Percentiles rank a stretch among this genome's conserved stretches.
Evolutionary conservation across 2,888 invertebrate species (phyloP).

Genomic region (Spicauda simplicius): DNA sequence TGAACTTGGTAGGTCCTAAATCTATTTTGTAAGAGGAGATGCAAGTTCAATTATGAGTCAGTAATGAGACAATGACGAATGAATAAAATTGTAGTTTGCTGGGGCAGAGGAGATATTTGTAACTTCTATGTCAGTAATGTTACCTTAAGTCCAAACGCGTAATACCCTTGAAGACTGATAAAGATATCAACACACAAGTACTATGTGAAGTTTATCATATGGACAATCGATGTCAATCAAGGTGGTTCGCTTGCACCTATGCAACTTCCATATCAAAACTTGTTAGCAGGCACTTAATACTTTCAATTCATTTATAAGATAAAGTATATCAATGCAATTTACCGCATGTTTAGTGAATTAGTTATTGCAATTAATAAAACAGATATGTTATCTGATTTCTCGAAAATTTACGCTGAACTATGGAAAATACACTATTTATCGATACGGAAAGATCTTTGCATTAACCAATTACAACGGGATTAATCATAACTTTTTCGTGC

Average conservation of each 20-base stretch:
- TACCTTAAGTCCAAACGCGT: too few relatives aligned
- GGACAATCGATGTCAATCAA: not conserved
- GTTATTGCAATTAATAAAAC: conserved; percentile 12
- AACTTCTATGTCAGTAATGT: too few relatives aligned
- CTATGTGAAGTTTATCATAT: not conserved
- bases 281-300: conserved; percentile 1
- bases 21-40: too few relatives aligned
- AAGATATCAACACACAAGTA: not conserved
- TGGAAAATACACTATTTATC: not conserved
- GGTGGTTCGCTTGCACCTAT: not conserved
- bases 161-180: too few relatives aligned
- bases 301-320: not conserved
- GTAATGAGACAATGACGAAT: too few relatives aligned
- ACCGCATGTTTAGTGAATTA: conserved; percentile 16
- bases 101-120: too few relatives aligned
- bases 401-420: not conserved
- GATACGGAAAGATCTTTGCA: not conserved
- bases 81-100: too few relatives aligned
- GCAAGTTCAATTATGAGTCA: too few relatives aligned
- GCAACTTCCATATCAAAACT: not conserved
- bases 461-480: not conserved
- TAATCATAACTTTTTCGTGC: conserved; percentile 1
- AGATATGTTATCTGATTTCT: conserved; percentile 17
- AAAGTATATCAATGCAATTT: conserved; percentile 17
- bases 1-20: too few relatives aligned